Evolutionary conservation across 2,797 vertebrate species (phyloP).

Genomic region (Arrhamphus sclerolepis): DNA sequence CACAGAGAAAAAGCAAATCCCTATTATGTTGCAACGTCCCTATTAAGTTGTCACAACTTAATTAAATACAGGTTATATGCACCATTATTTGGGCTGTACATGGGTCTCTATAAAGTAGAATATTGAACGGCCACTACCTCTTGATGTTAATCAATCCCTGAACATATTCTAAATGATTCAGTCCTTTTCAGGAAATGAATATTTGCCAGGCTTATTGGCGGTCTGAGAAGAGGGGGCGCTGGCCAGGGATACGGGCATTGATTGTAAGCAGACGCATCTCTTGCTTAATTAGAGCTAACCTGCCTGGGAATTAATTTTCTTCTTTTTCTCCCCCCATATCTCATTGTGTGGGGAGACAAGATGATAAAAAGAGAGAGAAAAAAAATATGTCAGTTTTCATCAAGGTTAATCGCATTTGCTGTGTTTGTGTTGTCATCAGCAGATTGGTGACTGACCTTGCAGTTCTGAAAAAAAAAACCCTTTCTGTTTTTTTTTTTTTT

Average conservation of each 20-base stretch:
- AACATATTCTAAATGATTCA: constrained; percentile 85
- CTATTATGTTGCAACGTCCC: constrained; percentile 86
- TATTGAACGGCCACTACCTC: constrained; percentile 81
- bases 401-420: constrained; percentile 69
- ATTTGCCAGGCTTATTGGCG: constrained; percentile 70
- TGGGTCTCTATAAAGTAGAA: constrained; percentile 82
- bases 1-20: constrained; percentile 46
- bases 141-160: constrained; percentile 86
- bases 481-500: constrained; percentile 21
- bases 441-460: constrained; percentile 68
- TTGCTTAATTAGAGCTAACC: constrained; percentile 81
- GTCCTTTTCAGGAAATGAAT: constrained; percentile 85
- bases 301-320: constrained; percentile 68
- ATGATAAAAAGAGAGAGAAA: constrained; percentile 36
- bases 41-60: constrained; percentile 84
- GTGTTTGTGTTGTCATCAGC: constrained; percentile 75
- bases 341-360: constrained; percentile 50
- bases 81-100: constrained; percentile 82
- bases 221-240: constrained; percentile 11
- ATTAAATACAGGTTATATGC: constrained; percentile 76
- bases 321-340: constrained; percentile 26
- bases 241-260: constrained; percentile 71
- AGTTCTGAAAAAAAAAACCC: constrained; percentile 24
- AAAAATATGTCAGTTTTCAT: constrained; percentile 48
- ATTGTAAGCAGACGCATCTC: constrained; percentile 74